Base-by-base conservation (phyloP, 64 coral and sea anemone genomes). In the Dendronephthya gigantea region DNA sequence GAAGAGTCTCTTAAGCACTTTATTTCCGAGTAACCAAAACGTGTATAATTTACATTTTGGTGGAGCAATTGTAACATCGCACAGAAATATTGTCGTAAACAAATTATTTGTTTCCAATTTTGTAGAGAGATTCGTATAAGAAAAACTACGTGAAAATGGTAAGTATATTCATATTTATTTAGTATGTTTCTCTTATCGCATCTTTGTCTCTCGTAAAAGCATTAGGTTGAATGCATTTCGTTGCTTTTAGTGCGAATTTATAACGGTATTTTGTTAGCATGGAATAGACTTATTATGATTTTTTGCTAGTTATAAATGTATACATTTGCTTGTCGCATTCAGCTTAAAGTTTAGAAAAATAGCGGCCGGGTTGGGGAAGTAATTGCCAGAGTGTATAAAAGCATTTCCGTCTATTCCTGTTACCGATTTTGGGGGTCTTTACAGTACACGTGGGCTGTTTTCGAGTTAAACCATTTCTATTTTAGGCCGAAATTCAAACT, bases 401-500 rank as follows among this genome's bases (percentile, higher is more conserved):
- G 19, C 19, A 62, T 62, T 62, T 62, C 55, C 55, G 17, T 15
- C 25, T 62, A 23, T n/a, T n/a, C n/a, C n/a, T n/a, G n/a, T n/a
- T n/a, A n/a, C n/a, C n/a, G 17, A 62, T 27, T 62, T 27, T 23
- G 19, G 55, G n/a, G n/a, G n/a, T n/a, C n/a, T n/a, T 7, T 27
- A 62, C 19, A 62, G 4, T 45, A 11, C 55, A 62, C 55, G 55
- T 19, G 19, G 55, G 55, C 6, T 19, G 55, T 27, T 62, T 62
- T 62, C 25, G 55, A 62, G 55, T 62, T 62, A 27, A 62, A 62
- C 19, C 4, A 3, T 34, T 79, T 35, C 36, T 0, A 0, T 79
- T 79, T 35, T 8, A 79, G 72, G 36, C 72, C 72, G 72, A 79
- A 16, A 79, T 79, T 10, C 72, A 79, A 39, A 79, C 72, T 36